Evolutionary conservation across 2,888 invertebrate genomes (phyloP).

Genomic region (Rhamnusium bicolor): DNA sequence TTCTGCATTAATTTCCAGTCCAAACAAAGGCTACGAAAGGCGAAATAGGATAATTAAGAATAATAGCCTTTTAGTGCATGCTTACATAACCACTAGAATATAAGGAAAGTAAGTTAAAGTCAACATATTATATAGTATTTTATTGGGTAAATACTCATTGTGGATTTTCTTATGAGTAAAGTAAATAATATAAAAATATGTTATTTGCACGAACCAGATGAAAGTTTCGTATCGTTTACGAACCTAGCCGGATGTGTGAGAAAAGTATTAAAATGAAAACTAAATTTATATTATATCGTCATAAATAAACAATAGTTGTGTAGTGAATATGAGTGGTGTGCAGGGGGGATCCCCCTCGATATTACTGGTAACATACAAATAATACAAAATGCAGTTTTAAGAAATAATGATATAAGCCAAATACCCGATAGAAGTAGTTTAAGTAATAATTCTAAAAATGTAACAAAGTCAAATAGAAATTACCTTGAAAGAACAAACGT

Average conservation of each 20-base stretch:
- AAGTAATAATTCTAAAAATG: too few species aligned
- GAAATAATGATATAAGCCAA: too few species aligned
- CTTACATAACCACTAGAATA: conserved; percentile 7
- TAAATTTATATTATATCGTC: too few species aligned
- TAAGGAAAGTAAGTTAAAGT: conserved; percentile 26
- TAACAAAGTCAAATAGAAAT: too few species aligned
- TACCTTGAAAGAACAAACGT: too few species aligned
- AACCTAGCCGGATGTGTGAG: not conserved
- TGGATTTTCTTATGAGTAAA: not conserved
- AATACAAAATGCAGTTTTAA: too few species aligned
- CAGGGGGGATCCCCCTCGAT: too few species aligned
- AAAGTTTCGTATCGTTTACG: not conserved
- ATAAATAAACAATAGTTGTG: too few species aligned
- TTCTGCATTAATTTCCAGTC: not conserved
- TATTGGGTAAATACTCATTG: not conserved
- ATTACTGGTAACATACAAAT: too few species aligned
- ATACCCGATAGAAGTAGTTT: too few species aligned
- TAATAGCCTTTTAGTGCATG: conserved; percentile 18
- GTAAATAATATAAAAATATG: not conserved
- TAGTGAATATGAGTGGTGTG: too few species aligned
- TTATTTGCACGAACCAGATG: not conserved
- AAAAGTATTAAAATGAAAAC: too few species aligned
- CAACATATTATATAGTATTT: conserved; percentile 20
- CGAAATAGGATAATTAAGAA: conserved; percentile 20
- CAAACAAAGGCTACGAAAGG: not conserved